Evolutionary conservation across 2,888 invertebrate species (phyloP).

Genomic region (Apamea sordens): DNA sequence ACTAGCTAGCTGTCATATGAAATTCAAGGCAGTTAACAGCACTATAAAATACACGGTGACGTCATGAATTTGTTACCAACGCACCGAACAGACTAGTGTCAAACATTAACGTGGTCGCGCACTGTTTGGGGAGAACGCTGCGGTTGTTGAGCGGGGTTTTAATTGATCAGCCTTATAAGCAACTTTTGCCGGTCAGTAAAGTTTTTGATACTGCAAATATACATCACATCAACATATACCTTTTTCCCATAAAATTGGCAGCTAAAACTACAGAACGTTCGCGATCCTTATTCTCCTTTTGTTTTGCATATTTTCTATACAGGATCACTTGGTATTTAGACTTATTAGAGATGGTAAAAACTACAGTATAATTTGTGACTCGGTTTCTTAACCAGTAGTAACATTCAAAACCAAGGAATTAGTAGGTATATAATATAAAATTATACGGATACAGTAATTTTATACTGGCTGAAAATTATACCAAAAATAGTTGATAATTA

Average conservation of each 20-base stretch:
- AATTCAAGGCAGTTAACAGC: slow-evolving; percentile 63
- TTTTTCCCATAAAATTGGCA: neutral
- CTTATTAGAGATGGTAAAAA: too few relatives aligned
- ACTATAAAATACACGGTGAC: slow-evolving; percentile 59
- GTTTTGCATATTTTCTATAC: too few relatives aligned
- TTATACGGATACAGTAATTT: too few relatives aligned
- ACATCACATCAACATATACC: too few relatives aligned
- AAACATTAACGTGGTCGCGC: slow-evolving; percentile 52
- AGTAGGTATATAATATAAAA: too few relatives aligned
- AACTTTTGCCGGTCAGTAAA: neutral
- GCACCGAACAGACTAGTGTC: slow-evolving; percentile 33
- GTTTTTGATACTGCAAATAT: neutral
- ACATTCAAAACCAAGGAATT: too few relatives aligned
- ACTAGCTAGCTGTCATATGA: slow-evolving; percentile 35
- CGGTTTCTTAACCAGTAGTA: too few relatives aligned
- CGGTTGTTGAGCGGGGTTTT: neutral
- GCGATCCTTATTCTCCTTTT: neutral
- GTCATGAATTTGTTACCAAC: slow-evolving; percentile 71
- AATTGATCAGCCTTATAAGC: neutral
- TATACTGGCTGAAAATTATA: too few relatives aligned
- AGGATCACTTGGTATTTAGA: too few relatives aligned
- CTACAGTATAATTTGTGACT: too few relatives aligned
- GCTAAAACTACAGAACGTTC: neutral
- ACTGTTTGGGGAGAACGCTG: slow-evolving; percentile 9
- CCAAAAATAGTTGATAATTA: too few relatives aligned